Conservation (phyloP, 2,797 vertebrate species). For the Helicolenus hilgendorfi region DNA sequence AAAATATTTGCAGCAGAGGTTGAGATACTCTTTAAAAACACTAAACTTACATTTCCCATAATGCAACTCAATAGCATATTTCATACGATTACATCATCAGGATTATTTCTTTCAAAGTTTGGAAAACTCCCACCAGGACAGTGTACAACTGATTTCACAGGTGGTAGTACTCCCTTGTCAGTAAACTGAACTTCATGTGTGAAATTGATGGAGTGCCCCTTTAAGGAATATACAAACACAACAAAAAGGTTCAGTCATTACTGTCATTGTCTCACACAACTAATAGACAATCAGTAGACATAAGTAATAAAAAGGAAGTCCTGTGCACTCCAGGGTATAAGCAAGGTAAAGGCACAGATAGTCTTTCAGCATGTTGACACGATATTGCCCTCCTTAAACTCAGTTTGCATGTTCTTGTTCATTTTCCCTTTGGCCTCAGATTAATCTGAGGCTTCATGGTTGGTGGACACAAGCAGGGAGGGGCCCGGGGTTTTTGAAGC, state of each 20-base stretch:
- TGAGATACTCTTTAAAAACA: not conserved
- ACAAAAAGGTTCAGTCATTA: not conserved
- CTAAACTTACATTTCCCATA: not conserved
- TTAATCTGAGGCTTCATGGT: constrained; percentile 69
- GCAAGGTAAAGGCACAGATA: not conserved
- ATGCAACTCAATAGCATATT: not conserved
- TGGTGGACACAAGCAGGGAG: constrained; percentile 75
- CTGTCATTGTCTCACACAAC: not conserved
- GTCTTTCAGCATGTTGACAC: constrained; percentile 41
- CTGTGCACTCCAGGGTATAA: not conserved
- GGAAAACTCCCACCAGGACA: not conserved
- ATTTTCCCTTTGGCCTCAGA: constrained; percentile 46
- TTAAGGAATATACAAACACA: not conserved
- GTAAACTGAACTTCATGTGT: not conserved
- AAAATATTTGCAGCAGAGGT: not conserved
- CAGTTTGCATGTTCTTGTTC: constrained; percentile 55
- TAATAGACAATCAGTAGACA: not conserved
- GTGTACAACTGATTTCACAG: not conserved
- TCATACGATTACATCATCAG: not conserved
- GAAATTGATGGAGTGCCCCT: not conserved
- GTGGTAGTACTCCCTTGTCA: not conserved
- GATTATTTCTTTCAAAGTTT: not conserved
- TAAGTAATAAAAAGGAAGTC: not conserved
- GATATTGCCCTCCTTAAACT: constrained; percentile 13
- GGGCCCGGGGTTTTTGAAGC: constrained; percentile 78